Base-by-base conservation (phyloP, 1,140 invertebrate genomes). In the Drosophila orosa region DNA sequence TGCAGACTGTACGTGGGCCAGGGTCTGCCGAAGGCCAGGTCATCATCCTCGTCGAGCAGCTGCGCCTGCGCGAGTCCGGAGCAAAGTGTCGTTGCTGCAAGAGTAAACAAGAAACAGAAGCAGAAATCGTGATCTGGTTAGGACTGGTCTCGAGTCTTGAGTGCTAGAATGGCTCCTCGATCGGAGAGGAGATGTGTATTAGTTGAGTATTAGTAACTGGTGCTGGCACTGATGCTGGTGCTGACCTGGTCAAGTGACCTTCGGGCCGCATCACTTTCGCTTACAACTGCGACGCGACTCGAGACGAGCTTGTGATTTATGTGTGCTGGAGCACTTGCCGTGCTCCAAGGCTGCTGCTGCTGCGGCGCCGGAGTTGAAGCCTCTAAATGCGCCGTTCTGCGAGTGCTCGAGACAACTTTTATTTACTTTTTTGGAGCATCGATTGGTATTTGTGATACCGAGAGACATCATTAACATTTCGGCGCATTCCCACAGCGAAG, bases 1-100 rank as follows among this genome's bases (percentile, higher is more conserved):
- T 97, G 95, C 77, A 95, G 94, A 60, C 95, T 95, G 92, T 96
- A 96, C 66, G 95, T 95, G 40, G 96, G 96, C 82, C 82, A 92
- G 54, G 85, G 91, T 52, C 85, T 90, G 54, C 84, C 81, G 68
- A 78, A 90, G 54, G 73, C 61, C 56, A 82, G 44, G 44, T 87
- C 80, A 45, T 87, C 84, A 59, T 87, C 83, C 66, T 87, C 84
- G 61, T 87, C 84, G n/a, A 86, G 63, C 71, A 89, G 60, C 67
- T 86, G 83, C 24, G 79, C 67, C 56, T 77, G 62, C 25, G 68
- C 62, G 44, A 67, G 9, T 39, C 73, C 79, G 45, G 39, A 42
- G 60, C 82, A 75, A 54, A 83, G 71, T 73, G 81, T 78, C 52
- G 77, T 63, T 48, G 83, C 80, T 81, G 78, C 17, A 81, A 80